Evolutionary conservation across 2,113 vertebrate genomes (phyloP).

Genomic region (Phyllostomus discolor): DNA sequence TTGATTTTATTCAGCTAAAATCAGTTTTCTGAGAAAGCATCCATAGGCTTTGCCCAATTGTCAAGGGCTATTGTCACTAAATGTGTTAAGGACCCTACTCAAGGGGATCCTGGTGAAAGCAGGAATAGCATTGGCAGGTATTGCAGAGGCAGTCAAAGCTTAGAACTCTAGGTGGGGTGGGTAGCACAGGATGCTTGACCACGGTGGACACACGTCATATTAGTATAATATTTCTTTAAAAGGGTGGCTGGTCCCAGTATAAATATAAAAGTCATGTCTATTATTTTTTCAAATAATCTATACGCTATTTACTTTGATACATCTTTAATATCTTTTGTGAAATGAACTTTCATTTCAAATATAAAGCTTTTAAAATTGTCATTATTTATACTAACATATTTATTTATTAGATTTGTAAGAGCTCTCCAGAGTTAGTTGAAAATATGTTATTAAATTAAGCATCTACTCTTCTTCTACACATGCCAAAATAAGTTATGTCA

Average conservation of each 20-base stretch:
- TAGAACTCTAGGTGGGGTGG: background rate
- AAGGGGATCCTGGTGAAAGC: background rate
- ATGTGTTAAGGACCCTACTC: background rate
- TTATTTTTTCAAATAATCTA: background rate
- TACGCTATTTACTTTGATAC: background rate
- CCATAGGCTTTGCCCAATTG: background rate
- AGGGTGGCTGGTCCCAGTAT: background rate
- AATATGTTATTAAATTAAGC: constrained; percentile 44
- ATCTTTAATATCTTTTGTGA: background rate
- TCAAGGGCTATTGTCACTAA: background rate
- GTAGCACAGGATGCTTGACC: background rate
- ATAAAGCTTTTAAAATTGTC: background rate
- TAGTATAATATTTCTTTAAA: background rate
- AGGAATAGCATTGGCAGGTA: background rate
- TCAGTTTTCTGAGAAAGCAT: background rate
- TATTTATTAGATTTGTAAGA: constrained; percentile 27
- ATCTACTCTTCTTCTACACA: background rate
- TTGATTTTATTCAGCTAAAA: background rate
- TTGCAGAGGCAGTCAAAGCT: background rate
- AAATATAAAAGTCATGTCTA: background rate
- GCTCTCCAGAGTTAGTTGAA: constrained; percentile 28
- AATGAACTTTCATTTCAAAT: constrained; percentile 33
- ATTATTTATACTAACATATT: constrained; percentile 8
- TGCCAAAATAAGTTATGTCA: constrained; percentile 56
- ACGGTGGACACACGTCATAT: fast-evolving